A percentile compares a stretch with the other conserved stretches of the same genome.
Conservation (phyloP, 37 sponge, comb jelly and placozoan species). For the Axinella damicornis region DNA sequence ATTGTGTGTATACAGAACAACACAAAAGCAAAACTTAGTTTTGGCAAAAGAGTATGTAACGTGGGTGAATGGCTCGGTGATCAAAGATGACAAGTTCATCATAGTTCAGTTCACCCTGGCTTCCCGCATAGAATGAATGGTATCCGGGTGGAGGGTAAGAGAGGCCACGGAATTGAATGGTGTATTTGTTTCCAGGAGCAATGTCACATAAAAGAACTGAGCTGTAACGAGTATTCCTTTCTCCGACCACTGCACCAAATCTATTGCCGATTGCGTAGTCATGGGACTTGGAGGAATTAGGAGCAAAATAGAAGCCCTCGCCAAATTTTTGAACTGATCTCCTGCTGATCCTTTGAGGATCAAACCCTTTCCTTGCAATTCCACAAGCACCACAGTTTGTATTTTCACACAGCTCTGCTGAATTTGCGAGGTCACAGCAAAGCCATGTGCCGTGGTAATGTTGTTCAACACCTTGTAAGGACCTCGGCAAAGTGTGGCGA, state of each 20-base stretch:
- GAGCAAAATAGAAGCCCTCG: slow-evolving; percentile 70
- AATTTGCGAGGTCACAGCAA: slow-evolving; percentile 50
- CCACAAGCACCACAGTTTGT: no score
- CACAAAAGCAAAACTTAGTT: no score
- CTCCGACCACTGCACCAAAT: not conserved
- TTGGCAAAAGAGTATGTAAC: no score
- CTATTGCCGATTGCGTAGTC: slow-evolving; percentile 64
- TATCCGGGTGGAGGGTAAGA: slow-evolving; percentile 51
- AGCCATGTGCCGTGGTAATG: slow-evolving; percentile 71
- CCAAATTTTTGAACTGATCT: slow-evolving; percentile 56
- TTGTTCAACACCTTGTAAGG: slow-evolving; percentile 15
- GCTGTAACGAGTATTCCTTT: no score
- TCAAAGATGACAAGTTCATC: slow-evolving; percentile 62
- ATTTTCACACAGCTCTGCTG: slow-evolving; percentile 31
- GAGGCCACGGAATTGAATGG: no score
- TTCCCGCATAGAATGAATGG: slow-evolving; percentile 53
- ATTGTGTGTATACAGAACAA: no score
- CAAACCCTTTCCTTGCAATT: slow-evolving; percentile 53
- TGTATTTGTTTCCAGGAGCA: slow-evolving; percentile 62
- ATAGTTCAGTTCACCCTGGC: slow-evolving; percentile 32
- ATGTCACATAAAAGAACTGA: slow-evolving; percentile 58
- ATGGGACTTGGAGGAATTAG: slow-evolving; percentile 65
- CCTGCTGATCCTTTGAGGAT: slow-evolving; percentile 1
- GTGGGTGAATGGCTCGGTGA: slow-evolving; percentile 44
- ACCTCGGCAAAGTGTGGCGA: not conserved